Base-by-base conservation (phyloP, 2,797 vertebrate genomes). In the Myioborus miniatus region DNA sequence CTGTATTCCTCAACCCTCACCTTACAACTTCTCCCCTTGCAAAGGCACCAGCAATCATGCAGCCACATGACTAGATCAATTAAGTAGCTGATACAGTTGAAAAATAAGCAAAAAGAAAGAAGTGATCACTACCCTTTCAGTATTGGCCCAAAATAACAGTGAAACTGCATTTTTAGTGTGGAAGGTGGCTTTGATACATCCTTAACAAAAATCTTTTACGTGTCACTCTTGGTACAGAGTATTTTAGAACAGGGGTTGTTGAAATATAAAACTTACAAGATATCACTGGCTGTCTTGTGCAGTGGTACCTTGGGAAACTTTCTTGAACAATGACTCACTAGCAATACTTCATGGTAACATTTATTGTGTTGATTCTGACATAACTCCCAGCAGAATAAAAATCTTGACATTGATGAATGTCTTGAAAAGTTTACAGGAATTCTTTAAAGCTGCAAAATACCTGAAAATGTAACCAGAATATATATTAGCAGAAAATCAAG, bases 381-480 rank as follows among this genome's bases (percentile, higher is more conserved):
- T 58, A 47, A 58, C 30, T 84, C 49, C 60, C 84, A 77, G 39
- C 39, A 63, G 50, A 94, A 90, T 47, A 75, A 76, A 80, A 83
- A 49, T 62, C 30, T 74, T 77, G 53, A 60, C 67, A 46, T 44
- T 76, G 65, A 59, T 92, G 2, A 89, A 88, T 89, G 37, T n/a
- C 64, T 83, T 89, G 60, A 83, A 89, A 78, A 9, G 19, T 90
- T 92, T 92, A 64, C 72, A 89, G 32, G 53, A 83, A 89, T 82
- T 78, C 52, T 87, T 81, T 93, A 70, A 65, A 90, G 29, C 39
- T 63, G 17, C 9, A 68, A 26, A 74, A 17, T 77, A 80, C 41
- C 44, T 85, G 59, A 53, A 64, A 77, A 77, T 37, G 60, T 80
- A 89, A 72, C n/a, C 17, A 85, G 52, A 83, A 52, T 77, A 39